These are phyloP conservation scores for Andinoacara biseriatus DNA, from an alignment of 2,113 vertebrate genomes.

Conservation along the genomic window DNA sequence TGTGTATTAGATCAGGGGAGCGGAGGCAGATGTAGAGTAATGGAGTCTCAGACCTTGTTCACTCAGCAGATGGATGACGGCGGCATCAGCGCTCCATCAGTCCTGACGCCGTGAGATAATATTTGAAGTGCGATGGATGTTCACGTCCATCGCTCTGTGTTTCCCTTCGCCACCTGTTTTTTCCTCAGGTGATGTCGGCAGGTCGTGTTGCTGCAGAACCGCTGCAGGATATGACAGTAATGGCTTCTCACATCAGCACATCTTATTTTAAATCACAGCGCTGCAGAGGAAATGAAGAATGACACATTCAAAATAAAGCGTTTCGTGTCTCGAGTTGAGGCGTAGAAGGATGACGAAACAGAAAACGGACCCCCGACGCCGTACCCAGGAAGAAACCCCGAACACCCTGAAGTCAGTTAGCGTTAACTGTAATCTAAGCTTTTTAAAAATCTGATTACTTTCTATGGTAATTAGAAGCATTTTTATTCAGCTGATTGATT, in stretches of 20 bases:
- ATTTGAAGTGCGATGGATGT: constrained; percentile 57
- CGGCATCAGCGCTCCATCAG: constrained; percentile 35
- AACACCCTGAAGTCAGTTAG: neutral
- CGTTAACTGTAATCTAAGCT: neutral
- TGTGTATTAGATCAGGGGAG: constrained; percentile 42
- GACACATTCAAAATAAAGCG: neutral
- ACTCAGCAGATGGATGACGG: constrained; percentile 27
- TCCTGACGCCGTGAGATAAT: constrained; percentile 24
- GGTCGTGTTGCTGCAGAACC: neutral
- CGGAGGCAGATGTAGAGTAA: constrained; percentile 34
- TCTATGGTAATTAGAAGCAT: neutral
- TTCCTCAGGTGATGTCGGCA: neutral
- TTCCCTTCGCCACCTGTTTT: neutral
- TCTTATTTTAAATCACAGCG: neutral
- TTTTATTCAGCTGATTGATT: no score
- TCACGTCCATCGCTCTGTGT: constrained; percentile 2
- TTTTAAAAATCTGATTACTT: no score
- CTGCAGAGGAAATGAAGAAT: neutral
- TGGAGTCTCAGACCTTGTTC: constrained; percentile 34
- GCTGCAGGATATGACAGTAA: constrained; percentile 16
- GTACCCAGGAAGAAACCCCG: no score
- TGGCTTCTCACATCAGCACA: neutral
- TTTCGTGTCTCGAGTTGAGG: neutral
- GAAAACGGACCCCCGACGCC: no score
- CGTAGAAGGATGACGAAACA: no score